Percentiles rank a stretch among this genome's conserved stretches.
Conservation (phyloP, 2,888 invertebrate species). For the Azorinus chamasolen region DNA sequence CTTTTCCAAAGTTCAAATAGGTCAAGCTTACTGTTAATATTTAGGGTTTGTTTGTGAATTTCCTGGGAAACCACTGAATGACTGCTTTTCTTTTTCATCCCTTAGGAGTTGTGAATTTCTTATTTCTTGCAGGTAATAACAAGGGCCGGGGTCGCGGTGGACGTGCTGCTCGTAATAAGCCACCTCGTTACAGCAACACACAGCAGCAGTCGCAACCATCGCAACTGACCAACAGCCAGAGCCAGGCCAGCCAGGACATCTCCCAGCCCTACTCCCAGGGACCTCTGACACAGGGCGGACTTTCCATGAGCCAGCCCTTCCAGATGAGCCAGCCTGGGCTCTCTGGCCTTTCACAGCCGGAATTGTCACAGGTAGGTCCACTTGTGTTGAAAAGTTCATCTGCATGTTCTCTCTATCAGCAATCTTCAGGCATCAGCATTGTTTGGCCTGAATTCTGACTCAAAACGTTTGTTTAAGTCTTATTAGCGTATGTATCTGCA, state of each 20-base stretch:
- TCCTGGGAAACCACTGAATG: too few species aligned
- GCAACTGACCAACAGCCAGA: conserved; percentile 69
- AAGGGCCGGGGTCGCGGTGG: conserved; percentile 58
- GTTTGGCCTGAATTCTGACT: too few species aligned
- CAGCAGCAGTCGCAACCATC: conserved; percentile 68
- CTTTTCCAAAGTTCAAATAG: too few species aligned
- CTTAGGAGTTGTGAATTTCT: background rate
- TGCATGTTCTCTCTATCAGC: too few species aligned
- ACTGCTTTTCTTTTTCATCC: too few species aligned
- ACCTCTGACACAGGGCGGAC: conserved; percentile 86
- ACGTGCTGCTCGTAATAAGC: conserved; percentile 77
- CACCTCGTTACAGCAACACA: conserved; percentile 85
- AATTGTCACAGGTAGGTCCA: conserved; percentile 87
- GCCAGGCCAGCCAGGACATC: conserved; percentile 84
- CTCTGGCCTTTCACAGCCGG: conserved; percentile 90
- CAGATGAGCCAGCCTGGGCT: conserved; percentile 87
- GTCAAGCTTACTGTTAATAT: too few species aligned
- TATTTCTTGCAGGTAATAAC: background rate
- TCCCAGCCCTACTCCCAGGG: conserved; percentile 84
- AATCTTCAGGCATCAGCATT: too few species aligned
- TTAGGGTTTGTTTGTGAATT: too few species aligned
- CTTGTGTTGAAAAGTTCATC: too few species aligned
- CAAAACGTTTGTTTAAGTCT: too few species aligned
- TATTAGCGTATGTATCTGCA: too few species aligned
- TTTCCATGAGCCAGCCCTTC: conserved; percentile 87